Percentiles rank a stretch among this genome's conserved stretches.
These are phyloP conservation scores for Carassius auratus DNA, from an alignment of 2,113 vertebrate species.

Conservation along the genomic window DNA sequence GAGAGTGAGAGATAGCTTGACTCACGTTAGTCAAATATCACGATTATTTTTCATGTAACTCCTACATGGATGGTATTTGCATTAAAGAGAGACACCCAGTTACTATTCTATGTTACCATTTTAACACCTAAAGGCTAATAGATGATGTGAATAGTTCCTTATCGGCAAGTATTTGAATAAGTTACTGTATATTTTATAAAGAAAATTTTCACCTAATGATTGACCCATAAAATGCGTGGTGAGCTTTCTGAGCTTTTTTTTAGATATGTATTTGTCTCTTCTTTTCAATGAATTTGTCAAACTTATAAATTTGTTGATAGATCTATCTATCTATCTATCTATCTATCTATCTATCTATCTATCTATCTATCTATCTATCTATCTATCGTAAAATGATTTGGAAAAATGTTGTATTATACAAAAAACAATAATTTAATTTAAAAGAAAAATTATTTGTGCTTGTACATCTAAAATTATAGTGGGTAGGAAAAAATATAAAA, in stretches of 20 bases:
- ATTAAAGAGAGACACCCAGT: neutral
- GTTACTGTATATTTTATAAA: neutral
- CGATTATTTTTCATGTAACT: neutral
- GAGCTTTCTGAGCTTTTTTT: too few species aligned
- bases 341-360: too few species aligned
- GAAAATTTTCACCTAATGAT: neutral
- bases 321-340: too few species aligned
- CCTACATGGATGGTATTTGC: constrained; percentile 4
- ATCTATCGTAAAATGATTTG: neutral
- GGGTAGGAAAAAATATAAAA: too few species aligned
- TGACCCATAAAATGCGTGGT: neutral
- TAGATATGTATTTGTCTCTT: too few species aligned
- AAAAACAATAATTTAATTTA: neutral
- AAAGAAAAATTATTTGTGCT: neutral
- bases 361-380: too few species aligned
- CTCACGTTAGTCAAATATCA: neutral
- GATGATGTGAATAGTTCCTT: neutral
- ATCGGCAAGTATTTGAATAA: neutral
- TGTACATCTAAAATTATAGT: neutral
- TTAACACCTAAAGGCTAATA: neutral
- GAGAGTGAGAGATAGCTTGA: constrained; percentile 28
- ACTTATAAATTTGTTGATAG: too few species aligned
- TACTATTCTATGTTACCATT: neutral
- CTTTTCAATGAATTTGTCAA: too few species aligned
- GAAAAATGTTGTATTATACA: neutral